Base-by-base conservation (phyloP, 1,140 invertebrate genomes). In the Triops longicaudatus region DNA sequence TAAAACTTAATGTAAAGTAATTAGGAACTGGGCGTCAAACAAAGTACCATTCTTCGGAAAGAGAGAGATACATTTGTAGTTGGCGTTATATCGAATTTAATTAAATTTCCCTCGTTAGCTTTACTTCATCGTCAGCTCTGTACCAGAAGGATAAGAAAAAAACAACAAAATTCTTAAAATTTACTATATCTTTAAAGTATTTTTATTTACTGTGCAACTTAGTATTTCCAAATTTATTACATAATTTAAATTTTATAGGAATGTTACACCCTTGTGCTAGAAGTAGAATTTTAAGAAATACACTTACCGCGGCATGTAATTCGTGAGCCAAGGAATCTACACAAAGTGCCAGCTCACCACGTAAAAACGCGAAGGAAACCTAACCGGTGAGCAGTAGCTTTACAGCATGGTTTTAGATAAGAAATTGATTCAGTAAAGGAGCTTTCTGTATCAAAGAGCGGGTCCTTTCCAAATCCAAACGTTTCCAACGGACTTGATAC, bases 331-430 rank as follows among this genome's bases (percentile, higher is more conserved):
- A 63, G 17, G 17, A 63, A 63, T 14, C 50, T 63, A 63, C 9
- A 63, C 50, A 63, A 37, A 63, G 50, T 63, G 50, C 50, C 50
- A 63, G 50, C 50, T 63, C 50, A 63, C 14, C 50, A 63, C n/a
- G 10, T 14, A 63, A 63, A 9, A 63, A 63, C 50, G 50, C 50
- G 10, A 22, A 7, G 31, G 31, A 6, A 63, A 63, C 14, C 4
- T 44, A 63, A 63, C 5, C 50, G 6, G 22, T 22, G 50, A 63
- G n/a, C 1, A 63, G 7, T 37, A 37, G 6, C 14, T 22, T 22
- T 17, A 63, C 50, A 63, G 0, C 50, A n/a, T n/a, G n/a, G 14
- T n/a, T n/a, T 63, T 63, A 22, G 50, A 63, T 22, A 63, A 17
- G 6, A 22, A 63, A 63, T 63, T 63, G 50, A 22, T 63, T 5